Conservation (phyloP, 2,113 vertebrate genomes). For the Stegastes partitus region DNA sequence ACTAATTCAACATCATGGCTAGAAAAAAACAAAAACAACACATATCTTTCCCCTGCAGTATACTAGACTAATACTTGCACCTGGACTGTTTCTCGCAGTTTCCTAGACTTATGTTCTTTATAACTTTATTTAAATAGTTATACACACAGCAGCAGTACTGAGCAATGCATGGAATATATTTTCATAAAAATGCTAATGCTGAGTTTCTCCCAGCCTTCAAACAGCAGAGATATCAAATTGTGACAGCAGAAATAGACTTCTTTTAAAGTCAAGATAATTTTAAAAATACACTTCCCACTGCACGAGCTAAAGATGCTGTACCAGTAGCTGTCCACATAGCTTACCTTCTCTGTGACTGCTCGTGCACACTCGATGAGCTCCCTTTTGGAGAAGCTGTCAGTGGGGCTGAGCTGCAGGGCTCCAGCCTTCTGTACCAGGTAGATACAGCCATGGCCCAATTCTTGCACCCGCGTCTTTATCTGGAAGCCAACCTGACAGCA, state of each 20-base stretch:
- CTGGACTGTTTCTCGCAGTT: neutral
- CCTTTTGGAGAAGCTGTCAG: slow-evolving; percentile 95
- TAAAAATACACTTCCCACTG: neutral
- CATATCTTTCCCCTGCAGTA: neutral
- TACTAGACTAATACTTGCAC: neutral
- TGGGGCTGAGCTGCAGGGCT: slow-evolving; percentile 96
- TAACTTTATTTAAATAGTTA: slow-evolving; percentile 6
- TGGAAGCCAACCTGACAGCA: slow-evolving; percentile 93
- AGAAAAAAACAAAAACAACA: slow-evolving; percentile 7
- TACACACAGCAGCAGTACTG: slow-evolving; percentile 6
- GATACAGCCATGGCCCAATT: slow-evolving; percentile 97
- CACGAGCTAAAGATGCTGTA: neutral
- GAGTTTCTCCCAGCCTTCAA: slow-evolving; percentile 22
- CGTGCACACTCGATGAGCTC: slow-evolving; percentile 97
- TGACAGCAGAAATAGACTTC: slow-evolving; percentile 18
- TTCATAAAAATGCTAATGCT: slow-evolving; percentile 41
- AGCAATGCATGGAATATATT: slow-evolving; percentile 9
- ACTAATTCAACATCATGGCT: neutral
- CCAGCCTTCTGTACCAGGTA: slow-evolving; percentile 98
- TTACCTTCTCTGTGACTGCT: slow-evolving; percentile 96
- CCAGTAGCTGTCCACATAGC: slow-evolving; percentile 16
- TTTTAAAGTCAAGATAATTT: neutral
- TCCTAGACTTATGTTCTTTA: neutral
- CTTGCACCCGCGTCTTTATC: slow-evolving; percentile 94
- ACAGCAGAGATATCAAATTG: slow-evolving; percentile 16